These are phyloP conservation scores for Neogale vison DNA, from an alignment of 2,113 vertebrate genomes.

Conservation along the genomic window DNA sequence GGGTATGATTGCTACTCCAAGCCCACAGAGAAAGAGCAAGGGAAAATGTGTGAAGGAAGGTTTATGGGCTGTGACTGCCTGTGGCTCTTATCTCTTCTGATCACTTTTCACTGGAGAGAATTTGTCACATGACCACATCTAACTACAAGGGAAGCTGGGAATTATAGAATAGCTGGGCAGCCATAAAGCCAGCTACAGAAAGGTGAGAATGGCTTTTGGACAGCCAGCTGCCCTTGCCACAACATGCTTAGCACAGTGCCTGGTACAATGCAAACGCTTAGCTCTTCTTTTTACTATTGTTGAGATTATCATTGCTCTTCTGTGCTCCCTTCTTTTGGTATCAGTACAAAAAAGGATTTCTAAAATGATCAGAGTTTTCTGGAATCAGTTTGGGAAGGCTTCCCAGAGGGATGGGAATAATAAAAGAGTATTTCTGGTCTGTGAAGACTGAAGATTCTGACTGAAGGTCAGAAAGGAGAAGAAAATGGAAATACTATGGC, in stretches of 20 bases:
- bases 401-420: neutral
- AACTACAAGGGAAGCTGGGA: neutral
- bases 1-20: neutral
- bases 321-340: neutral
- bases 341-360: neutral
- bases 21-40: neutral
- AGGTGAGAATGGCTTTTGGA: neutral
- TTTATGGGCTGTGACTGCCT: neutral
- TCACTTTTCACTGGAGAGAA: slow-evolving; percentile 12
- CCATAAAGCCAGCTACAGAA: neutral
- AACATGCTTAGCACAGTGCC: accelerated
- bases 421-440: neutral
- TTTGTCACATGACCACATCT: neutral
- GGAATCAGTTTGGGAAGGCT: neutral
- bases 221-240: neutral
- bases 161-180: neutral
- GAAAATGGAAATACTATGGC: neutral
- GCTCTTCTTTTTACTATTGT: neutral
- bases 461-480: neutral
- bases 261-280: neutral
- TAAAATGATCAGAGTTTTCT: neutral
- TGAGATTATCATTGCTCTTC: neutral
- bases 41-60: neutral
- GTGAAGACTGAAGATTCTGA: neutral
- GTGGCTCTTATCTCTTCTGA: neutral